phyloP scores from a whole-genome alignment of 1,140 invertebrate genomes.

The Matsumurasca onukii region DNA sequence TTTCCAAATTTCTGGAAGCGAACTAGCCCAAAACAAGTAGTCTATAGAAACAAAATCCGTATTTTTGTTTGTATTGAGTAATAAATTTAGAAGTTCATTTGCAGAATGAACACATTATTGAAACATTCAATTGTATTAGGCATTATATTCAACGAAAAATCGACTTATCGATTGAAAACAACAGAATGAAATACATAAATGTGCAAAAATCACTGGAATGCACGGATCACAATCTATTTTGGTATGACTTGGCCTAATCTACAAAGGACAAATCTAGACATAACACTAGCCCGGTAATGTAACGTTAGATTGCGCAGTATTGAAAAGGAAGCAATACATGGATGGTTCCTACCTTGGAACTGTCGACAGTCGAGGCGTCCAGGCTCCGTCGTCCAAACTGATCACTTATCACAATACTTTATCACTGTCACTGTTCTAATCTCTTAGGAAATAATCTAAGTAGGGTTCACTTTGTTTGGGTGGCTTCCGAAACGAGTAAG shows the following conservation, averaged over 20 bases:
- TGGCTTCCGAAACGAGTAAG: too few species aligned
- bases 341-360: slow-evolving; percentile 35
- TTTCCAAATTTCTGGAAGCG: too few species aligned
- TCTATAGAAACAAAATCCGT: too few species aligned
- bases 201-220: slow-evolving; percentile 20
- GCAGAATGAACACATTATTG: slow-evolving; percentile 28
- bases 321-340: slow-evolving; percentile 30
- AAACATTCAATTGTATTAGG: slow-evolving; percentile 1
- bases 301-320: slow-evolving; percentile 20
- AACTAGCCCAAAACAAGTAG: too few species aligned
- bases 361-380: neutral
- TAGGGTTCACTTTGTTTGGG: too few species aligned
- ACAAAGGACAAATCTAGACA: neutral
- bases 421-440: too few species aligned
- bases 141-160: slow-evolving; percentile 11
- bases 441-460: too few species aligned
- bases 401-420: too few species aligned
- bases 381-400: neutral
- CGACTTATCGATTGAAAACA: neutral
- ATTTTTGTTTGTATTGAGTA: neutral
- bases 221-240: slow-evolving; percentile 17
- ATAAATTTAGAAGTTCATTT: slow-evolving; percentile 37
- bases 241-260: slow-evolving; percentile 12
- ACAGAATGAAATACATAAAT: neutral
- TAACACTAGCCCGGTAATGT: slow-evolving; percentile 32